These are phyloP conservation scores for Ptychodera flava DNA, from an alignment of 35 echinoderm and acorn worm species.

Conservation along the genomic window DNA sequence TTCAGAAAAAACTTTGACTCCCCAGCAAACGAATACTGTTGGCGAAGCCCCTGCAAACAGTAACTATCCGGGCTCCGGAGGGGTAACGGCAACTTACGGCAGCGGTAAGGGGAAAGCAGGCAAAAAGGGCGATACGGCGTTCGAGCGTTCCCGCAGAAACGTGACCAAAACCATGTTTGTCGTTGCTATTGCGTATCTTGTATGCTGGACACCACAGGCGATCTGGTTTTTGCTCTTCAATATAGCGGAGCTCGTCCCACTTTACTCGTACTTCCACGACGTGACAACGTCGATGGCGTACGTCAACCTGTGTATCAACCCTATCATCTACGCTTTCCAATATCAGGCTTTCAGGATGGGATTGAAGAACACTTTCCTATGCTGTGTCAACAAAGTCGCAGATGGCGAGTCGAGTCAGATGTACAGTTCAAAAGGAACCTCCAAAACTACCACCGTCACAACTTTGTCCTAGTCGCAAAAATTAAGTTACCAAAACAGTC, in stretches of 20 bases:
- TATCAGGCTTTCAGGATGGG: background rate
- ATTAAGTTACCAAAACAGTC: no score
- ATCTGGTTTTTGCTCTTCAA: conserved; percentile 23
- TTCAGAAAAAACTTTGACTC: background rate
- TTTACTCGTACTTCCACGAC: background rate
- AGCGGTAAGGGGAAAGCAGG: background rate
- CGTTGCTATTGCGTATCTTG: conserved; percentile 18
- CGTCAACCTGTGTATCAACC: conserved; percentile 2
- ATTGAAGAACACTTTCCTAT: background rate
- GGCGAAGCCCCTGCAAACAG: background rate
- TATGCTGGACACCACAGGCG: conserved; percentile 37
- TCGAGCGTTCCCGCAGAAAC: conserved; percentile 8
- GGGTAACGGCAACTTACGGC: background rate
- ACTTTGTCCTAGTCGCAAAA: no score
- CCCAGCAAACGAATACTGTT: background rate
- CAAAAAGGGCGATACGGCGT: background rate
- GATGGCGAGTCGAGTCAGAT: no score
- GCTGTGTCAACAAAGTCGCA: background rate
- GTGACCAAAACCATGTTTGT: conserved; percentile 26
- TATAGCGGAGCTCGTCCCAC: background rate
- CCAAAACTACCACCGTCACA: no score
- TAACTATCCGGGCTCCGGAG: background rate
- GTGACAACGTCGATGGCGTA: background rate
- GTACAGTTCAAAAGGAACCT: no score
- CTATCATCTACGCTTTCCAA: conserved; percentile 15